These are phyloP conservation scores for Mechanitis mazaeus DNA, from an alignment of 2,888 invertebrate genomes.

Conservation along the genomic window DNA sequence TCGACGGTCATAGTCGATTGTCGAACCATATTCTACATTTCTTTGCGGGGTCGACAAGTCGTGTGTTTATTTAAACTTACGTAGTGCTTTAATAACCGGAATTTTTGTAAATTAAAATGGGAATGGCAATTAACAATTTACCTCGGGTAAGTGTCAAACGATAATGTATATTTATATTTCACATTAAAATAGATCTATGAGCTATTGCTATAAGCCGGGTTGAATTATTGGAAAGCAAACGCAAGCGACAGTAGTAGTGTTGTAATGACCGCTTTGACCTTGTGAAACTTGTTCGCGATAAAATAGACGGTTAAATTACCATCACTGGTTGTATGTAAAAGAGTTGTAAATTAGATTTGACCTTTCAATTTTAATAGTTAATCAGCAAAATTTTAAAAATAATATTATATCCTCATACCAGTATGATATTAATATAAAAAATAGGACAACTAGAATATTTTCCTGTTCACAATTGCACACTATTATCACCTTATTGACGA, in stretches of 20 bases:
- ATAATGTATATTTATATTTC: constrained; percentile 23
- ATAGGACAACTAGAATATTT: no score
- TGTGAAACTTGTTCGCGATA: constrained; percentile 73
- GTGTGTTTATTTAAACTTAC: constrained; percentile 48
- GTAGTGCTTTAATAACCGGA: constrained; percentile 38
- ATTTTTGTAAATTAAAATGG: constrained; percentile 52
- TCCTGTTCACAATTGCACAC: no score
- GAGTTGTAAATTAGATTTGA: constrained; percentile 23
- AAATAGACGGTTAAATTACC: constrained; percentile 53
- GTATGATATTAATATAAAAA: no score
- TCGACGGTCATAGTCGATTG: constrained; percentile 44
- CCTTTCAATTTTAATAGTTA: background rate
- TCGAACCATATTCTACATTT: constrained; percentile 57
- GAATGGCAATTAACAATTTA: constrained; percentile 66
- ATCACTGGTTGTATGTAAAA: constrained; percentile 32
- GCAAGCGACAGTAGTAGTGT: constrained; percentile 46
- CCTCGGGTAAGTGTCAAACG: constrained; percentile 53
- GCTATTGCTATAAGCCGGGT: constrained; percentile 45
- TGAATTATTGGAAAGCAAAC: constrained; percentile 69
- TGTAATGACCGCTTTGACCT: constrained; percentile 77
- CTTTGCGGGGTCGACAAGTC: constrained; percentile 61
- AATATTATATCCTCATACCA: background rate
- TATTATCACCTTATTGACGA: no score
- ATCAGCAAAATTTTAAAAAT: background rate
- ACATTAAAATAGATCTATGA: constrained; percentile 30